Base-by-base conservation (phyloP, 2,888 invertebrate species). In the Drosophila meridiana region DNA sequence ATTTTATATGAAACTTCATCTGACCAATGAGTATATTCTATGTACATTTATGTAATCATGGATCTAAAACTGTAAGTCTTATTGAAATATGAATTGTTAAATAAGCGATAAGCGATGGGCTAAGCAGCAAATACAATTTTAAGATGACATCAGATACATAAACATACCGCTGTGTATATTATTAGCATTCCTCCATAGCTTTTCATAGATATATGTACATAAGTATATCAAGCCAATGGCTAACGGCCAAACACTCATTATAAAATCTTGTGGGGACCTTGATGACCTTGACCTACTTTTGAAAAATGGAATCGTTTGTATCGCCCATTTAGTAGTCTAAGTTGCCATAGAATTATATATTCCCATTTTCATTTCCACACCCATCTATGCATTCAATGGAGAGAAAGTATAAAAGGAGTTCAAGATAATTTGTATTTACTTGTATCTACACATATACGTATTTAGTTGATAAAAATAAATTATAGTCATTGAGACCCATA, bases 81-180 rank as follows among this genome's bases (percentile, higher is more conserved):
- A 45, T 65, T 47, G 28, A 28, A 72, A 72, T 55, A 48, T 13
- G 62, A 56, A 36, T 57, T 65, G 32, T 78, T 62, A 50, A 56
- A 56, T 38, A 61, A 55, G 43, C 36, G 57, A 32, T 38, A 36
- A 36, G 36, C 40, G 7, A 26, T 14, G 61, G 30, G 11, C 11
- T 6, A 26, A 0, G 14, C 14, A 6, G n/a, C n/a, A n/a, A 14
- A 7, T 28, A 11, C 14, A 47, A 36, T 9, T 28, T 7, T 4
- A 32, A 32, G 36, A 40, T 30, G 36, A 28, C 28, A 40, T 30
- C 40, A 28, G 14, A 55, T 14, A 5, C 36, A 36, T 55, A 55
- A 26, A 5, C 38, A 38, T n/a, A 48, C 28, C 14, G 28, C 28
- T 14, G 7, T 28, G 28, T 14, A 28, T 13, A 47, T 30, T 32